Percentiles rank a stretch among this genome's conserved stretches.
phyloP scores from a whole-genome alignment of 2,888 invertebrate genomes.

The Lasioglossum calceatum region DNA sequence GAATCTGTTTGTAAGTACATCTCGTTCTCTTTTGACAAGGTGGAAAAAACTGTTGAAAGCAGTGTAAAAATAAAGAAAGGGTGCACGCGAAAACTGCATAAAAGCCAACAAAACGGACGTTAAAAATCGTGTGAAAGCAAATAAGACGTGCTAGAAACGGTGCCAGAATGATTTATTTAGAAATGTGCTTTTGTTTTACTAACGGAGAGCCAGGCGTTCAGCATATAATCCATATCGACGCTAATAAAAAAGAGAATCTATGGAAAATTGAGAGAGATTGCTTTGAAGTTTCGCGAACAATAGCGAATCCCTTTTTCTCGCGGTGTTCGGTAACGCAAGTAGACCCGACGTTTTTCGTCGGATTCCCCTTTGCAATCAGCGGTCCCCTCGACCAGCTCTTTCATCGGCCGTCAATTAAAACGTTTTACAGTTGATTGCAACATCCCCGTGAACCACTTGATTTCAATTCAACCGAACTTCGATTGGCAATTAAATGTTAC shows the following conservation, averaged over 20 bases:
- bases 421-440: constrained; percentile 31
- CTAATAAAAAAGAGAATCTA: background rate
- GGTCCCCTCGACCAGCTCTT: constrained; percentile 15
- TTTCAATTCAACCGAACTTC: constrained; percentile 21
- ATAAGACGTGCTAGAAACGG: background rate
- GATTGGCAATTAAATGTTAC: constrained; percentile 33
- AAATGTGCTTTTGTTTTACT: background rate
- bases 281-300: background rate
- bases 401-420: constrained; percentile 28
- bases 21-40: background rate
- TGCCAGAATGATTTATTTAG: background rate
- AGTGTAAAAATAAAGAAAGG: background rate
- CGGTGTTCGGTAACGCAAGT: background rate
- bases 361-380: constrained; percentile 5
- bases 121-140: background rate
- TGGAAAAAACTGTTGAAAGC: background rate
- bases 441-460: constrained; percentile 15
- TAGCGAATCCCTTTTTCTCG: constrained; percentile 7
- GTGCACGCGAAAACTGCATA: background rate
- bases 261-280: background rate
- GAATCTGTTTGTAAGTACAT: background rate
- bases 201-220: no score
- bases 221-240: no score
- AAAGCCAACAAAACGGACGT: background rate
- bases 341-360: background rate